Base-by-base conservation (phyloP, 2,113 vertebrate species). In the Sardina pilchardus region DNA sequence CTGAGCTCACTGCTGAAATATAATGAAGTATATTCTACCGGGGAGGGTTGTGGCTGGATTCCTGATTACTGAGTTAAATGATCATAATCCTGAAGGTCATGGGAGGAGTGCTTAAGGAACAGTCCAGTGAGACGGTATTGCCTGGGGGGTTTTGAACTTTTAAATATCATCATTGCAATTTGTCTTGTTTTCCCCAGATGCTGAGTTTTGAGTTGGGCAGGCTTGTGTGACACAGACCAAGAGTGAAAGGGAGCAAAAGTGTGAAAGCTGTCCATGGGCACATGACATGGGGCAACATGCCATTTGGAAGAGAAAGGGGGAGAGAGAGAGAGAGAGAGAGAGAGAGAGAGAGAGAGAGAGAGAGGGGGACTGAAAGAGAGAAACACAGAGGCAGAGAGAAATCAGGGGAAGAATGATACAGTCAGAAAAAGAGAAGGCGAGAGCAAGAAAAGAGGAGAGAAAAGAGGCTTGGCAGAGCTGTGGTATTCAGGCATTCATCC, bases 401-500 rank as follows among this genome's bases (percentile, higher is more conserved):
- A 24, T n/a, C 24, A 30, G 53, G 5, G 5, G 21, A 59, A 59
- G 21, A 59, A 59, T 6, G 8, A 45, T 12, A 36, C 21, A 67
- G 80, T 71, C 30, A 82, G 56, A 82, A 4, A 16, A 7, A 82
- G 63, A 26, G 81, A 85, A 86, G 83, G 47, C 36, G 71, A 21
- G 59, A 56, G 16, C 56, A 88, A 85, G 75, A 8, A n/a, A n/a
- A n/a, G n/a, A n/a, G n/a, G n/a, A n/a, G 80, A 75, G 82, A 81
- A 6, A 39, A 82, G 43, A 17, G 88, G n/a, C 21, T 16, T 71
- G 93, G 90, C 82, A 87, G 86, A 85, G 90, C 87, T 92, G 91
- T 93, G 90, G 93, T 90, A 93, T 39, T 45, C 82, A 84, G 87
- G 87, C 88, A 91, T 45, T 81, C 42, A 10, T 81, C 36, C 81